Evolutionary conservation across 1,140 invertebrate species (phyloP).

Genomic region (Drosophila ficusphila): DNA sequence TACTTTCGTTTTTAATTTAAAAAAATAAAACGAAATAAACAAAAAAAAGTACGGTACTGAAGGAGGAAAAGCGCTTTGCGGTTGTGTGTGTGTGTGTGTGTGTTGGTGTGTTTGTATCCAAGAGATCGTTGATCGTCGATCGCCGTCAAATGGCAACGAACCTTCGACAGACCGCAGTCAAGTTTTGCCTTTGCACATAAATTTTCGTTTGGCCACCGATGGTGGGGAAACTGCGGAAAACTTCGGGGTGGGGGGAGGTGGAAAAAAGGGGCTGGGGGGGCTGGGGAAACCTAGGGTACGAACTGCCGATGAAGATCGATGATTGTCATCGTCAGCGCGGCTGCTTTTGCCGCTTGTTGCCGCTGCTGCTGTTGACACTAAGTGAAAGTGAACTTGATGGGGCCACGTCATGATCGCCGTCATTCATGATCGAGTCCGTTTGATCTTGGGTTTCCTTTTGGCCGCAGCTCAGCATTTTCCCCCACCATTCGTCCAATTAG

Average conservation of each 20-base stretch:
- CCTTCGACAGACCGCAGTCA: constrained; percentile 74
- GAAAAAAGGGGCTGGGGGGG: background rate
- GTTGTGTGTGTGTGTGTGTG: constrained; percentile 34
- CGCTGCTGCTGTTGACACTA: constrained; percentile 69
- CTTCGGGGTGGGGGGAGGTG: background rate
- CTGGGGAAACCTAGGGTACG: background rate
- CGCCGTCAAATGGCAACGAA: constrained; percentile 75
- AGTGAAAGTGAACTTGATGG: constrained; percentile 83
- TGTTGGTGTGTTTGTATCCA: constrained; percentile 24
- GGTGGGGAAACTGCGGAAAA: constrained; percentile 4
- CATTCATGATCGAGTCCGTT: constrained; percentile 39
- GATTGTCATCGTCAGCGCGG: constrained; percentile 73
- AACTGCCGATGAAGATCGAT: constrained; percentile 76
- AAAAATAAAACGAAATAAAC: constrained; percentile 43
- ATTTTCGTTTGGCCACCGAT: constrained; percentile 58
- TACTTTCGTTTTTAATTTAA: constrained; percentile 80
- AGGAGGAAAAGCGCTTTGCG: constrained; percentile 61
- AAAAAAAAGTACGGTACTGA: constrained; percentile 25
- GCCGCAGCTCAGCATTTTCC: constrained; percentile 13
- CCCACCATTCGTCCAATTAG: constrained; percentile 17
- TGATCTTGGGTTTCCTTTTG: constrained; percentile 41
- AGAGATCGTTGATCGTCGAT: constrained; percentile 55
- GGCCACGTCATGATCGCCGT: constrained; percentile 48
- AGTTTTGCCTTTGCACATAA: constrained; percentile 76
- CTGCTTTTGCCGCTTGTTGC: constrained; percentile 7